A percentile compares a stretch with the other conserved stretches of the same genome.
phyloP scores from a whole-genome alignment of 2,113 vertebrate genomes.

The Rhodinocichla rosea region DNA sequence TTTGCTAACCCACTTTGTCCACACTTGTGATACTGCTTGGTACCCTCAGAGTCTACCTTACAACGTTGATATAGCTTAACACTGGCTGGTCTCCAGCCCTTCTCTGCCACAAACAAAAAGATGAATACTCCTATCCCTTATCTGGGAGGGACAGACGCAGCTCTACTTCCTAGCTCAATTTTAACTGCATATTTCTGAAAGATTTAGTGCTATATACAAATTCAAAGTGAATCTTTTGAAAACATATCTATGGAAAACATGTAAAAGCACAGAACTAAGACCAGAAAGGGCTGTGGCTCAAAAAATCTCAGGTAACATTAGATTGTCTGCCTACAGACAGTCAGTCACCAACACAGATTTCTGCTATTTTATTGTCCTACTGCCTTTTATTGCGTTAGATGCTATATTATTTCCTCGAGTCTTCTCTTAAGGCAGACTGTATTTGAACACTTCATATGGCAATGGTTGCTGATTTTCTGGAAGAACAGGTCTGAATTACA shows the following conservation, averaged over 20 bases:
- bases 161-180: background rate
- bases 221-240: constrained; percentile 1
- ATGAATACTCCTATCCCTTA: constrained; percentile 11
- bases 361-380: background rate
- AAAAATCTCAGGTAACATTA: background rate
- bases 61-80: background rate
- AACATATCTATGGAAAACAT: background rate
- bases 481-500: background rate
- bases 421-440: background rate
- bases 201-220: background rate
- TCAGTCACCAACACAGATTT: background rate
- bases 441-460: accelerated
- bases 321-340: background rate
- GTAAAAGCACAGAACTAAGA: background rate
- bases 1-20: background rate
- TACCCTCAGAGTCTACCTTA: background rate
- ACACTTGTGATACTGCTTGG: background rate
- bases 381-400: background rate
- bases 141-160: constrained; percentile 32
- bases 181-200: background rate
- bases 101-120: background rate
- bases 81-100: background rate
- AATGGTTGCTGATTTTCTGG: background rate
- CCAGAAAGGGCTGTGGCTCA: background rate
- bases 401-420: background rate